Evolutionary conservation across 2,797 vertebrate genomes (phyloP), one percentile per base, ranked within the genome.

Genomic region (Hyperoplus lanceolatus): DNA sequence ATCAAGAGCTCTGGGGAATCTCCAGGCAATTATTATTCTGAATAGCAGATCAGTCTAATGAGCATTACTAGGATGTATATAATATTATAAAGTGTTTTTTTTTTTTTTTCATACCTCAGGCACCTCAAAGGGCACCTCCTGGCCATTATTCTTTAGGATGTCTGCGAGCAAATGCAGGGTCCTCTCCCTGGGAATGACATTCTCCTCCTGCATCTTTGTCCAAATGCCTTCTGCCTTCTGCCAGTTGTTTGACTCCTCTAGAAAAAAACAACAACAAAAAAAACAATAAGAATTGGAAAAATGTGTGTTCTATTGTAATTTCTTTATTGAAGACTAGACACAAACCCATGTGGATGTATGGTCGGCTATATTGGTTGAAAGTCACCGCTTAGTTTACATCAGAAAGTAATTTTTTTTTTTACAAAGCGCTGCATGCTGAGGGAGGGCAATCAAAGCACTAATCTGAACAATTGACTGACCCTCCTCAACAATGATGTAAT

Each of bases 191-290:
- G 97, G 97, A 93, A 97, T 94, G 73, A 97, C 4, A 80, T 97
- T 98, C 93, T 99, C 98, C 83, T 99, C 97, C 88, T 99, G 97
- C 92, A 99, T 98, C 95, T 98, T 99, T 50, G 93, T 97, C 98
- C 98, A 99, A 57, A 89, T 36, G 5, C 91, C 87, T 41, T 97
- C 96, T 15, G 98, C 97, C 83, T 94, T 98, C 84, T 82, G 15
- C 96, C 96, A 97, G 86, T 98, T 87, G 41, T 92, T 87, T 3
- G 81, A 97, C 36, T 91, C 67, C 69, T 95, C 98, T 99, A 89
- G 65, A 92, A 55, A 93, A 59, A 82, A 39, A 74, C 3, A 72
- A 53, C 39, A 80, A 78, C 29, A 29, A 50, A 57, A 51, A 16
- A 72, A 71, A 41, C 15, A 13, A 63, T 0, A 15, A 16, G 18